Conservation (phyloP, 2,888 invertebrate genomes). For the Dichetophora obliterata region DNA sequence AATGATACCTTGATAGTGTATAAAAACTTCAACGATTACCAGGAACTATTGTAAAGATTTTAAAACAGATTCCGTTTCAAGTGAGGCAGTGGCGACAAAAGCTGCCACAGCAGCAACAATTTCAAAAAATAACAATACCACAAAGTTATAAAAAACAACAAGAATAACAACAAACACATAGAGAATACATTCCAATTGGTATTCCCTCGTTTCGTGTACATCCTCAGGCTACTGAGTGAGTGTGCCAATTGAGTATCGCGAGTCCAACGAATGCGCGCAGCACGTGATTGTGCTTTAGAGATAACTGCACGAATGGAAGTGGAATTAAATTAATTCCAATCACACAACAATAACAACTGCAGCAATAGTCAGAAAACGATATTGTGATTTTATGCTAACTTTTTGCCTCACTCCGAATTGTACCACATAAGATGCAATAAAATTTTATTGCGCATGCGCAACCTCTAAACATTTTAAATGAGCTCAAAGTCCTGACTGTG, state of each 20-base stretch:
- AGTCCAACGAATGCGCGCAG: background rate
- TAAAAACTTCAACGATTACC: slow-evolving; percentile 9
- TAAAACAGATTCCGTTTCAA: background rate
- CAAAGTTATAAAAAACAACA: slow-evolving; percentile 17
- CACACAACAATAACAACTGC: slow-evolving; percentile 19
- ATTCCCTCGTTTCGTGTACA: slow-evolving; percentile 6
- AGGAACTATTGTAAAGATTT: background rate
- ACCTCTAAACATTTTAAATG: background rate
- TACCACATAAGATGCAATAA: background rate
- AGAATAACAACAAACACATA: background rate
- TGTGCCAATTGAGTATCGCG: background rate
- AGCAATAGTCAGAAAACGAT: background rate
- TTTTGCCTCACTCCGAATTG: too few species aligned
- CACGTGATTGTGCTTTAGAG: slow-evolving; percentile 28
- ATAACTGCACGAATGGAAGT: slow-evolving; percentile 46
- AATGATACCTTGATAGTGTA: background rate
- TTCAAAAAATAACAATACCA: background rate
- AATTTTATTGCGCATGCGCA: slow-evolving; percentile 20
- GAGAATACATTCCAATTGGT: slow-evolving; percentile 5
- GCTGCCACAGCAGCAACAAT: slow-evolving; percentile 1
- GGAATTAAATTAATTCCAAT: slow-evolving; percentile 31
- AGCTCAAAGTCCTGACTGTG: background rate
- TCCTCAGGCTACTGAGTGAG: background rate
- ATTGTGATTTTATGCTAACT: background rate
- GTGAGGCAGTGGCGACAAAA: background rate